These are phyloP conservation scores for Noctua fimbriata DNA, from an alignment of 2,888 invertebrate genomes.

Conservation along the genomic window DNA sequence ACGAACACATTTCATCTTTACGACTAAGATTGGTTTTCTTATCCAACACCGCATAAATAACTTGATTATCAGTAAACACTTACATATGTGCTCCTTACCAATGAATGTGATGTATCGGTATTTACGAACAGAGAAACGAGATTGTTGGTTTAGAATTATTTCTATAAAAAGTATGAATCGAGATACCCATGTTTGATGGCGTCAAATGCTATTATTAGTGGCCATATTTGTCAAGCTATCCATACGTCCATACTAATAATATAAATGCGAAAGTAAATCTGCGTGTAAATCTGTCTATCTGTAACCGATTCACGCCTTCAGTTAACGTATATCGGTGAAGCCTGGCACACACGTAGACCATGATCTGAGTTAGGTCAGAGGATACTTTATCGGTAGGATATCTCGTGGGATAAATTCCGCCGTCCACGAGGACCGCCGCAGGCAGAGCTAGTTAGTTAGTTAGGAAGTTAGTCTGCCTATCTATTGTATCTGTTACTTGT, in stretches of 20 bases:
- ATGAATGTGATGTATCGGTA: conserved; percentile 50
- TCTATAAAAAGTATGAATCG: conserved; percentile 42
- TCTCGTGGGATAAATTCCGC: neutral
- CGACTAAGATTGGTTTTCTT: conserved; percentile 47
- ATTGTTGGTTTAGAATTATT: conserved; percentile 35
- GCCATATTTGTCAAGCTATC: conserved; percentile 57
- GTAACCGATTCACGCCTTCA: neutral
- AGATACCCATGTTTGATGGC: conserved; percentile 41
- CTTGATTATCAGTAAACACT: conserved; percentile 43
- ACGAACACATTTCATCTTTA: conserved; percentile 33
- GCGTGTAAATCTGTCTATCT: neutral
- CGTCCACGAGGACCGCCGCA: neutral
- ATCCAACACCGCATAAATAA: conserved; percentile 47
- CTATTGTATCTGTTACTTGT: neutral
- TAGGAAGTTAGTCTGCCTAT: neutral
- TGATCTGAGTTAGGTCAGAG: neutral
- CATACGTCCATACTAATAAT: neutral
- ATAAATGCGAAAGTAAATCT: neutral
- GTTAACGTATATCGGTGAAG: neutral
- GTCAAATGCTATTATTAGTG: conserved; percentile 61
- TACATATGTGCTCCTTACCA: conserved; percentile 44
- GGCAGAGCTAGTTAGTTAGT: no score
- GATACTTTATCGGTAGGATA: neutral
- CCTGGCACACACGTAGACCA: neutral
- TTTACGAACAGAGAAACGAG: conserved; percentile 50